Evolutionary conservation across 2,888 invertebrate genomes (phyloP).

Genomic region (Stegophylla sp.): DNA sequence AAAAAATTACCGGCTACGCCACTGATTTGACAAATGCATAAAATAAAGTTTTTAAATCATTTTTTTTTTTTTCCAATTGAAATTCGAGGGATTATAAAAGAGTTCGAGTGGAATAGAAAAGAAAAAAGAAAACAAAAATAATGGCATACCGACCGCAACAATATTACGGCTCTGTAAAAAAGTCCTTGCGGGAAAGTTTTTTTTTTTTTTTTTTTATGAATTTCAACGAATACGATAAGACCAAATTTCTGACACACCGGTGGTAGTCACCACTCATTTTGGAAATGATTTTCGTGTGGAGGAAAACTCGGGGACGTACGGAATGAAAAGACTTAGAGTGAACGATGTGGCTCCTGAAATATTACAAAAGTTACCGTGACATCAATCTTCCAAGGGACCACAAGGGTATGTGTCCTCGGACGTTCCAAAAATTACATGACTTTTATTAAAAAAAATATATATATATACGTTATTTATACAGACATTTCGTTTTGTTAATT

Average conservation of each 20-base stretch:
- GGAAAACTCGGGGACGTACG: neutral
- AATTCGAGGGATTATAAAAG: too few relatives aligned
- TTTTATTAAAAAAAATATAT: slow-evolving; percentile 1
- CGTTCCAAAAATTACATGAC: neutral
- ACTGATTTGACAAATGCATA: too few relatives aligned
- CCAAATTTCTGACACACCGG: neutral
- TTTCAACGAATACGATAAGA: neutral
- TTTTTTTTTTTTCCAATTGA: too few relatives aligned
- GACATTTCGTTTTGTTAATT: neutral
- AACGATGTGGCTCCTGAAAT: slow-evolving; percentile 8
- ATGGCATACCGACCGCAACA: neutral
- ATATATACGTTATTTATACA: neutral
- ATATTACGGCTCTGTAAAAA: neutral
- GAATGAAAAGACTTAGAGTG: slow-evolving; percentile 18
- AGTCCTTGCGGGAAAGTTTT: neutral
- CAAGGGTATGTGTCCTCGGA: slow-evolving; percentile 3
- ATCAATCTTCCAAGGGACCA: slow-evolving; percentile 34
- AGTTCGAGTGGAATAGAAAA: neutral
- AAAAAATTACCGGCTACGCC: too few relatives aligned
- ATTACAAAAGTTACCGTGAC: slow-evolving; percentile 23
- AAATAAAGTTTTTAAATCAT: too few relatives aligned
- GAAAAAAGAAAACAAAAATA: neutral
- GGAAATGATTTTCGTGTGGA: neutral
- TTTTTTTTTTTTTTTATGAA: too few relatives aligned
- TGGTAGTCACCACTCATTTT: neutral